Conservation (phyloP, 2,797 vertebrate genomes). For the Microtus obscurus region DNA sequence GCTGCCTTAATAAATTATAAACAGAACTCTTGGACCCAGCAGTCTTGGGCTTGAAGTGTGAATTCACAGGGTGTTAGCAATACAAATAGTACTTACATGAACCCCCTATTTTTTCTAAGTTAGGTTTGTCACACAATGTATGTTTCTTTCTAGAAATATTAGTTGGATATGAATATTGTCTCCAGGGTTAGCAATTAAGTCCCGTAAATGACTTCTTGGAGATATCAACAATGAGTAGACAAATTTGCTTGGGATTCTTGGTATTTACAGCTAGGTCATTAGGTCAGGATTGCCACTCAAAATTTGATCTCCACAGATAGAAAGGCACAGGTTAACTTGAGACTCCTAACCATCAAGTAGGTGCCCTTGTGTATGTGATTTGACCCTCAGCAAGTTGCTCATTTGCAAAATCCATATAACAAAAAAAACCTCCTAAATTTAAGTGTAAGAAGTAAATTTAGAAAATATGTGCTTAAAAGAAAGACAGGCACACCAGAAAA, state of each 20-base stretch:
- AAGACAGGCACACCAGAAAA: neutral
- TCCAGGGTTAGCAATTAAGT: neutral
- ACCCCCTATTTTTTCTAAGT: neutral
- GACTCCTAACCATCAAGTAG: neutral
- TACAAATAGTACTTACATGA: neutral
- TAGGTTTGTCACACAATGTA: neutral
- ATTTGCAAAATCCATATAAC: neutral
- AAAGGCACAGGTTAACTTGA: neutral
- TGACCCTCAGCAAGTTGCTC: neutral
- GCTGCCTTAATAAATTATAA: neutral
- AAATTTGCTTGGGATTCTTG: neutral
- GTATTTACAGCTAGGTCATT: neutral
- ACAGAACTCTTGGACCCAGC: neutral
- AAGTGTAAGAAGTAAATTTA: conserved; percentile 35
- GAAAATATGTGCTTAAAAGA: neutral
- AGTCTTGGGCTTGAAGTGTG: neutral
- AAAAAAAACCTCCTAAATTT: neutral
- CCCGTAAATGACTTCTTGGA: neutral
- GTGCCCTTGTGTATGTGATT: neutral
- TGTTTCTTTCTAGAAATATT: neutral
- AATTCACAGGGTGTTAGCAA: neutral
- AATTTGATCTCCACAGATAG: neutral
- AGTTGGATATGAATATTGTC: neutral
- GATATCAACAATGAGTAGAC: neutral
- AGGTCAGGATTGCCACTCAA: neutral